Evolutionary conservation across 2,113 vertebrate species (phyloP), one percentile per base, ranked within the genome.

Genomic region (Pteropus alecto): DNA sequence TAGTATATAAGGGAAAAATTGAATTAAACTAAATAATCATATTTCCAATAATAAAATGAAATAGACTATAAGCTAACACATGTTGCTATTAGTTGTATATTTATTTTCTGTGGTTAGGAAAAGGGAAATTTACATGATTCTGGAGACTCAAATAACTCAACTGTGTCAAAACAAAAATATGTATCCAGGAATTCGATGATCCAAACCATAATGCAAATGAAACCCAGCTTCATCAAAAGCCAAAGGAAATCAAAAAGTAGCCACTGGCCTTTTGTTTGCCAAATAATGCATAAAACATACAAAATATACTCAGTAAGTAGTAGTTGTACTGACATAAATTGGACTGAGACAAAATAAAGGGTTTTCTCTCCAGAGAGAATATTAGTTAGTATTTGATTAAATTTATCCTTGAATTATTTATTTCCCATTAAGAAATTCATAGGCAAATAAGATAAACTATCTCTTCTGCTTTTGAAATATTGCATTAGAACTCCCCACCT

Each of bases 341-440:
- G 6, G 41, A 43, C 9, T 22, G 14, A 94, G 13, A 51, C 9
- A 67, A 88, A 79, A 71, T 7, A 54, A 2, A 60, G 22, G 41
- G 4, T 61, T 65, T 83, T 89, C 14, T 81, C 77, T 85, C 5
- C 15, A 67, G 46, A 63, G 8, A 61, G 38, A 89, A 56, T 74
- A 87, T 21, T 68, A 92, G 1, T 41, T 24, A 73, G 7, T 76
- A 77, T 35, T 73, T 87, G 30, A 87, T 79, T 83, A 16, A 74
- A 70, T 63, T 92, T 96, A 19, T 92, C 30, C 38, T 70, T 83
- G 67, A 95, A 81, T 94, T 90, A 73, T 84, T 94, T 90, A 73
- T 84, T 86, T 86, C 24, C 26, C 74, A 46, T 65, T 90, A 92
- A 90, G 35, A 87, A 93, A 65, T 38, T 2, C 58, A 33, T 58